Percentiles rank a stretch among this genome's conserved stretches.
These are phyloP conservation scores for Lissonota sp. DNA, from an alignment of 2,888 invertebrate species.

Conservation along the genomic window DNA sequence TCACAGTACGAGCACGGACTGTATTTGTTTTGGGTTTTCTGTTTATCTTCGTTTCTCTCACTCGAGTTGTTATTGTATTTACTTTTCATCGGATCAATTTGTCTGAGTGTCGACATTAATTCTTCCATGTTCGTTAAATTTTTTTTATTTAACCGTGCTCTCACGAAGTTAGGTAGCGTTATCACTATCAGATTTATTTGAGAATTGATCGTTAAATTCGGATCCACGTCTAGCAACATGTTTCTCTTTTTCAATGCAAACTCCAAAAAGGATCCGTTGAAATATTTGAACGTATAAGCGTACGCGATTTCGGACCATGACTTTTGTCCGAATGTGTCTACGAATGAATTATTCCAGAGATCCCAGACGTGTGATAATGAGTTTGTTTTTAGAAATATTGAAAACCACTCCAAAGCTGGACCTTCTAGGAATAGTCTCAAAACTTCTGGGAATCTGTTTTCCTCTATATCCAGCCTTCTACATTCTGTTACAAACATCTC, in stretches of 20 bases:
- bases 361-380: conserved; percentile 58
- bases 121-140: conserved; percentile 45
- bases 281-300: conserved; percentile 64
- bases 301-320: conserved; percentile 66
- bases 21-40: conserved; percentile 25
- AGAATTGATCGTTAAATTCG: conserved; percentile 60
- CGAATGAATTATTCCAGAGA: conserved; percentile 65
- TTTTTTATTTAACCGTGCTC: conserved; percentile 47
- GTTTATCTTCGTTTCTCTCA: conserved; percentile 38
- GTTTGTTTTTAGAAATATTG: conserved; percentile 62
- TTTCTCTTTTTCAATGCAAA: conserved; percentile 69
- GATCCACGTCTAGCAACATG: conserved; percentile 63
- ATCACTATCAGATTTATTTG: conserved; percentile 68
- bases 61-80: conserved; percentile 27
- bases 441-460: conserved; percentile 62
- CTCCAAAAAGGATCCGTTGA: conserved; percentile 66
- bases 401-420: conserved; percentile 63
- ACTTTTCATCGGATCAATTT: conserved; percentile 28
- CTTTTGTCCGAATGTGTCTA: conserved; percentile 64
- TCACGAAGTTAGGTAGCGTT: conserved; percentile 59
- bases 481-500: conserved; percentile 63
- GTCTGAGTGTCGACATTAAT: conserved; percentile 53
- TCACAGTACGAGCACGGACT: conserved; percentile 31
- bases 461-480: conserved; percentile 55
- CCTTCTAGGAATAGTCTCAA: conserved; percentile 67